A percentile compares a stretch with the other conserved stretches of the same genome.
Conservation (phyloP, 2,113 vertebrate species). For the Leptocoma aspasia region DNA sequence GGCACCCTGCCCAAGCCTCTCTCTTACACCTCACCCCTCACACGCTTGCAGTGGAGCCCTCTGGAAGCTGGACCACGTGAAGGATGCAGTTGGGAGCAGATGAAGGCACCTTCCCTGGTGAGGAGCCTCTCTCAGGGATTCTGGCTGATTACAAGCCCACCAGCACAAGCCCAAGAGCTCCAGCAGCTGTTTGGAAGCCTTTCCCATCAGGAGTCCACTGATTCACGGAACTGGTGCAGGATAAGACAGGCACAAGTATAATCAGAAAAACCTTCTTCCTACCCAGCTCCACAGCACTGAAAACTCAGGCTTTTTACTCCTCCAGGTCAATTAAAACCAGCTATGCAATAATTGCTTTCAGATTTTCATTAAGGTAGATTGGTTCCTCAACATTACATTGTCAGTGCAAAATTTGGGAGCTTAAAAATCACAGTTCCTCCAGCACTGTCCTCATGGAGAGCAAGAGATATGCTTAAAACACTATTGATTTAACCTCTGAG, state of each 20-base stretch:
- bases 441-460: background rate
- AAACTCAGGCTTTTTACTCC: background rate
- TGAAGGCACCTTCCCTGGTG: background rate
- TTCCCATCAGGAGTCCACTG: background rate
- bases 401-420: background rate
- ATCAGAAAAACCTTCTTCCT: background rate
- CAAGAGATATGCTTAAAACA: background rate
- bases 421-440: background rate
- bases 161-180: background rate
- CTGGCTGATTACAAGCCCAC: background rate
- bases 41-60: background rate
- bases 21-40: background rate
- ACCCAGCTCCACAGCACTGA: background rate
- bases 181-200: background rate
- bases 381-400: background rate
- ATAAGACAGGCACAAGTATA: background rate
- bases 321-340: background rate
- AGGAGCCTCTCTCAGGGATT: background rate
- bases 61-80: background rate
- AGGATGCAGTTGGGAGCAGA: background rate
- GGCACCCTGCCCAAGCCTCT: background rate
- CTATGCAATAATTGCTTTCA: background rate
- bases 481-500: conserved; percentile 33
- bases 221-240: background rate
- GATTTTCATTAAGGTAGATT: background rate